Conservation (phyloP, 2,888 invertebrate species). For the Strigamia maritima region DNA sequence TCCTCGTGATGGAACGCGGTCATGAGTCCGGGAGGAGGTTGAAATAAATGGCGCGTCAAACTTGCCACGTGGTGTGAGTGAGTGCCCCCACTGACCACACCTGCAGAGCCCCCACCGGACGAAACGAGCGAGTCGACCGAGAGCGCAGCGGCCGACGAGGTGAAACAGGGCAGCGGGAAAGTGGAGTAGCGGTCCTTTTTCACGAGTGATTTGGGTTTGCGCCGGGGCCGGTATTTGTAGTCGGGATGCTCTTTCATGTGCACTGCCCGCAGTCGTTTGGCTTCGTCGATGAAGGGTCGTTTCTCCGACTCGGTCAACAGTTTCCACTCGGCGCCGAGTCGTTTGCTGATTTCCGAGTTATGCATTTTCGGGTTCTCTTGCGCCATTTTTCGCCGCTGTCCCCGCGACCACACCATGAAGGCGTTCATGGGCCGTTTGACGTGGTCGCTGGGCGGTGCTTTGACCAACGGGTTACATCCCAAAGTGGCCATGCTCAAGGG, state of each 20-base stretch:
- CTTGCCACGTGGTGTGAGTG: too few relatives aligned
- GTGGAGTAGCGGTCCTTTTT: constrained; percentile 66
- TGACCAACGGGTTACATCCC: too few relatives aligned
- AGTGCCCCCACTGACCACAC: too few relatives aligned
- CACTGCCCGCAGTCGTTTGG: constrained; percentile 75
- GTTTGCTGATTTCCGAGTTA: constrained; percentile 89
- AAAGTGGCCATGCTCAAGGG: too few relatives aligned
- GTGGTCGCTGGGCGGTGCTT: too few relatives aligned
- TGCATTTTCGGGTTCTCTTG: constrained; percentile 96
- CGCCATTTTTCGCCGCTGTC: constrained; percentile 86
- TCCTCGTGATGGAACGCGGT: too few relatives aligned
- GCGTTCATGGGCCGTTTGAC: constrained; percentile 98
- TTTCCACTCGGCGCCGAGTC: constrained; percentile 88
- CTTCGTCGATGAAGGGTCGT: constrained; percentile 85
- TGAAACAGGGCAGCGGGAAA: constrained; percentile 83
- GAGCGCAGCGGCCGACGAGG: constrained; percentile 43
- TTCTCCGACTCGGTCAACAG: constrained; percentile 79
- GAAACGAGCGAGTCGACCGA: constrained; percentile 44
- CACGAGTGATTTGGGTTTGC: constrained; percentile 60
- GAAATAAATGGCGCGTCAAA: too few relatives aligned
- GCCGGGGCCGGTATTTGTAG: constrained; percentile 77
- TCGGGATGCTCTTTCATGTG: constrained; percentile 92
- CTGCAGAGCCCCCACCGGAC: too few relatives aligned
- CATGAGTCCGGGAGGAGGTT: too few relatives aligned
- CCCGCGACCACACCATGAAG: constrained; percentile 95